Evolutionary conservation across 2,113 vertebrate genomes (phyloP), one percentile per base, ranked within the genome.

Genomic region (Pelobates fuscus): DNA sequence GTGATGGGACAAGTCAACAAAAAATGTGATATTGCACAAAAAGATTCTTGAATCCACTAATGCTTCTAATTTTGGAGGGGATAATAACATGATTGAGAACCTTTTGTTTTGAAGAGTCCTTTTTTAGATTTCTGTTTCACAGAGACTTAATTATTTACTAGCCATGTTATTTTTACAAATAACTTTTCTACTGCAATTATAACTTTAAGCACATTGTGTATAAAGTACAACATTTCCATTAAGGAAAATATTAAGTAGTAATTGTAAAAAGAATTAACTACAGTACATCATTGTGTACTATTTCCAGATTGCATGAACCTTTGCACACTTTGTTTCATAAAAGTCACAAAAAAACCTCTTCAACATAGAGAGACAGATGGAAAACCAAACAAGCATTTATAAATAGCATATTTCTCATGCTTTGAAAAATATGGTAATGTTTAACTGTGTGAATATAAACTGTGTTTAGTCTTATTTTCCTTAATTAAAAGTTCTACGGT

Each of bases 361-460:
- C 10, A 73, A 64, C 21, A 49, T 55, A 15, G 27, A 54, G 70
- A 67, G 41, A 75, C 72, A 75, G 63, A 75, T 75, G 72, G 72
- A 75, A 59, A 67, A 58, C 52, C 49, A 66, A 46, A 46, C 63
- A 44, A 15, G 41, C 54, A 30, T 75, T 67, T 75, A 75, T 67
- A 75, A 75, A 75, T 75, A 75, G 72, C 64, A 67, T 66, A 74
- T 66, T 59, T 24, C 67, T 30, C 29, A 17, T 59, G 52, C 60
- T 75, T 67, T 58, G 52, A 59, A 66, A 60, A 75, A 60, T 75
- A 75, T 60, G 72, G 32, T 26, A 67, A 67, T 14, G 15, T 20
- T 75, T 67, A 67, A 18, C 29, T 30, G 30, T 41, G 62, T 27
- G 52, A 66, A 44, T 25, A 44, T 3, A 25, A 74, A 58, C 10